Evolutionary conservation across 2,888 invertebrate species (phyloP).

Genomic region (Crocallis elinguaria): DNA sequence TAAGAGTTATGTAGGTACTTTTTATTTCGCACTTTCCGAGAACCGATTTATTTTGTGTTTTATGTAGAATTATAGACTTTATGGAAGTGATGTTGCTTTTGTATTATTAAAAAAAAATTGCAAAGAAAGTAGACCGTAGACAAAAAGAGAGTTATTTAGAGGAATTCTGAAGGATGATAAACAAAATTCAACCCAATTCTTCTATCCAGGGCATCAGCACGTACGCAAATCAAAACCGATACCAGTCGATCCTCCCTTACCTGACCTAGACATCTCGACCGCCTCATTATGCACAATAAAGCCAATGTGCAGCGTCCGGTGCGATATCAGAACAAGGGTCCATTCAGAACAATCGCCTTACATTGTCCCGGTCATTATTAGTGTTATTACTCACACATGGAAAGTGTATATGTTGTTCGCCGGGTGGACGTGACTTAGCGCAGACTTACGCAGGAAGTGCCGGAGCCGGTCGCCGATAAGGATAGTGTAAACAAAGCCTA

Average conservation of each 20-base stretch:
- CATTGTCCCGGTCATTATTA: slow-evolving; percentile 37
- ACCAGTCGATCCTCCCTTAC: slow-evolving; percentile 1
- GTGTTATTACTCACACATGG: not conserved
- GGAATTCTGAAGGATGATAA: not conserved
- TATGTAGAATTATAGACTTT: too few relatives aligned
- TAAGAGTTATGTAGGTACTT: too few relatives aligned
- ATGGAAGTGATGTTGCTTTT: too few relatives aligned
- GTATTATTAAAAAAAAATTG: too few relatives aligned
- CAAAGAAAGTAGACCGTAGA: too few relatives aligned
- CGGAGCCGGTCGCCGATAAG: slow-evolving; percentile 50
- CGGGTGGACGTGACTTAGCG: slow-evolving; percentile 54
- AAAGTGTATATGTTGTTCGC: slow-evolving; percentile 35
- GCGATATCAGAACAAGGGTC: slow-evolving; percentile 50
- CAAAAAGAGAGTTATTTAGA: too few relatives aligned
- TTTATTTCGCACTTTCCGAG: too few relatives aligned
- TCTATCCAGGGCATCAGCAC: not conserved
- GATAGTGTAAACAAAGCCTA: slow-evolving; percentile 48
- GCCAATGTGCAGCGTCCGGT: slow-evolving; percentile 54
- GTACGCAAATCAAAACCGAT: slow-evolving; percentile 4
- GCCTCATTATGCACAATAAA: slow-evolving; percentile 43
- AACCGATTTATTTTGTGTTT: too few relatives aligned
- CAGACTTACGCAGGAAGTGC: slow-evolving; percentile 53
- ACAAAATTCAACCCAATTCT: too few relatives aligned
- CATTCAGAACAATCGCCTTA: slow-evolving; percentile 51
- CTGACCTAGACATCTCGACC: slow-evolving; percentile 18